These are phyloP conservation scores for Semicossyphus pulcher DNA, from an alignment of 2,113 vertebrate genomes.

Conservation along the genomic window DNA sequence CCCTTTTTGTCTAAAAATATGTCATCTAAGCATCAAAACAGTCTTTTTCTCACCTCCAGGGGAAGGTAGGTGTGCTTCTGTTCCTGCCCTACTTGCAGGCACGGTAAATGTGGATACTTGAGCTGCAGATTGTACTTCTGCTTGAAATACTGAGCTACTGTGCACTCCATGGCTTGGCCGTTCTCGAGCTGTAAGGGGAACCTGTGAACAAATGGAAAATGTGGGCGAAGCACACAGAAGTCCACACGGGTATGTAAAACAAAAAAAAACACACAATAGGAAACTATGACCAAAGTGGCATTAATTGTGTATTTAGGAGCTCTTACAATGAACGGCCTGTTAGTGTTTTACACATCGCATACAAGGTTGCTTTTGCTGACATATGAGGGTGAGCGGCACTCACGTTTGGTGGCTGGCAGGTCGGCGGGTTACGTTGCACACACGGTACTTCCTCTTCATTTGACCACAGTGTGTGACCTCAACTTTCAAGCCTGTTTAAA, in stretches of 20 bases:
- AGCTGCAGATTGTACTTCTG: conserved; percentile 98
- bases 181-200: conserved; percentile 99
- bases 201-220: conserved; percentile 75
- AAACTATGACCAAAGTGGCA: neutral
- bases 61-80: conserved; percentile 99
- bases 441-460: conserved; percentile 99
- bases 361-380: neutral
- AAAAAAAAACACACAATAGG: neutral
- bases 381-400: conserved; percentile 29
- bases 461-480: conserved; percentile 99
- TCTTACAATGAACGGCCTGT: neutral
- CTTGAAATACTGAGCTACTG: conserved; percentile 99
- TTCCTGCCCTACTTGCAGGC: conserved; percentile 98
- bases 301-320: neutral
- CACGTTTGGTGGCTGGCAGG: conserved; percentile 99
- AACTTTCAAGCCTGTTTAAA: conserved; percentile 92
- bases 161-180: conserved; percentile 99
- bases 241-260: neutral
- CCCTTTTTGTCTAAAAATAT: neutral
- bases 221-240: neutral
- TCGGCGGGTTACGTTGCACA: conserved; percentile 96
- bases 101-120: conserved; percentile 97
- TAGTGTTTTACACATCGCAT: neutral
- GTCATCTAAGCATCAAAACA: neutral
- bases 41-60: conserved; percentile 89